These are phyloP conservation scores for Trididemnum clinides DNA, from an alignment of 23 tunicate genomes.

Conservation along the genomic window DNA sequence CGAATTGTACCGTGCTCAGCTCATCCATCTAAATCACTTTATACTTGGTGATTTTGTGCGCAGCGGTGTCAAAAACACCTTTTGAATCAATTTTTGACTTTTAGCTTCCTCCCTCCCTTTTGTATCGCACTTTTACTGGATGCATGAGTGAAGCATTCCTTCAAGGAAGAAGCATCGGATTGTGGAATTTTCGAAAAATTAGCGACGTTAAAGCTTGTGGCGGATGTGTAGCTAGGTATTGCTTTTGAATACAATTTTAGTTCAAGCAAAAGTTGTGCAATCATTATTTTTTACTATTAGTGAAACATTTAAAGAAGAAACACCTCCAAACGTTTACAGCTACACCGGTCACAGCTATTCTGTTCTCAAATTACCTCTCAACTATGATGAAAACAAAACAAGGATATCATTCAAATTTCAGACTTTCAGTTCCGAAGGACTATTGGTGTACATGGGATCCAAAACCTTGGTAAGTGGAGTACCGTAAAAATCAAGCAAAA, in stretches of 20 bases:
- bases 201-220: conserved; percentile 43
- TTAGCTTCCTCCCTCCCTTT: conserved; percentile 4
- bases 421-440: conserved; percentile 75
- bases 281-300: not conserved
- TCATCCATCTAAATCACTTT: no score
- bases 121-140: conserved; percentile 62
- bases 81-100: not conserved
- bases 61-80: no score
- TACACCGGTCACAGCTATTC: conserved; percentile 73
- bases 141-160: conserved; percentile 86
- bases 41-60: no score
- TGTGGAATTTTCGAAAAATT: conserved; percentile 75
- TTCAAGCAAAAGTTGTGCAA: not conserved
- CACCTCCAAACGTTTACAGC: conserved; percentile 35
- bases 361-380: conserved; percentile 29
- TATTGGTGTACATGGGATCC: conserved; percentile 53
- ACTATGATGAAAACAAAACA: not conserved
- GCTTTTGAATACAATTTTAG: not conserved
- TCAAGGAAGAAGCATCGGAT: conserved; percentile 74
- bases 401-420: conserved; percentile 42
- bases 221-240: conserved; percentile 52
- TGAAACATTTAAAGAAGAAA: not conserved
- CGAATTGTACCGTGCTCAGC: no score
- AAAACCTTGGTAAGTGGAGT: no score
- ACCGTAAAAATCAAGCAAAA: no score